These are phyloP conservation scores for Drosophila cognata DNA, from an alignment of 2,888 invertebrate species.

Conservation along the genomic window DNA sequence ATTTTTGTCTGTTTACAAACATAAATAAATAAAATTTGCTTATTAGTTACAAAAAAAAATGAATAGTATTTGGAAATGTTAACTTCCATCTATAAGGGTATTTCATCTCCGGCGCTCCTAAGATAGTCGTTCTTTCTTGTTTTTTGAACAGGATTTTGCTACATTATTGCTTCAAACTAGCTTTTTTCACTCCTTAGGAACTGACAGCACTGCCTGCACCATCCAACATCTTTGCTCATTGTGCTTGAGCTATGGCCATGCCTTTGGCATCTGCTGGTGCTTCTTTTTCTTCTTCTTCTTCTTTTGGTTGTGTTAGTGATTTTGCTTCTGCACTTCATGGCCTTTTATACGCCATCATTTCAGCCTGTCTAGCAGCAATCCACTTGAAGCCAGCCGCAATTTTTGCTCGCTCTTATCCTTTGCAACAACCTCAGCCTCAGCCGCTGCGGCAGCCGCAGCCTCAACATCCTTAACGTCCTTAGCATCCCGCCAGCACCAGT, in stretches of 20 bases:
- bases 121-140: not conserved
- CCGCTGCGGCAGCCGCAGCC: constrained; percentile 6
- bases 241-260: constrained; percentile 46
- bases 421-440: constrained; percentile 37
- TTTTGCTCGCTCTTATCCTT: constrained; percentile 53
- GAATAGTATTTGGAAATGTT: not conserved
- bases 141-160: not conserved
- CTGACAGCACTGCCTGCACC: constrained; percentile 28
- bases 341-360: constrained; percentile 67
- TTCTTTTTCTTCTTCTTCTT: not conserved
- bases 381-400: constrained; percentile 78
- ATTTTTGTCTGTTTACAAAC: not conserved
- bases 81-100: not conserved
- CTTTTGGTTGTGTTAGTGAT: not conserved
- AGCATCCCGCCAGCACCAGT: constrained; percentile 10
- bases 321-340: constrained; percentile 49
- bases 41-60: not conserved
- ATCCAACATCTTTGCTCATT: constrained; percentile 33
- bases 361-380: constrained; percentile 68
- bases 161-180: constrained; percentile 13
- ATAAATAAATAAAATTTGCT: not conserved
- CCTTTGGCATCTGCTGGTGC: constrained; percentile 39
- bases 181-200: constrained; percentile 7
- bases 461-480: constrained; percentile 6
- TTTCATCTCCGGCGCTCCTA: not conserved